phyloP scores from a whole-genome alignment of 2,797 vertebrate genomes.

The Anomalospiza imberbis region DNA sequence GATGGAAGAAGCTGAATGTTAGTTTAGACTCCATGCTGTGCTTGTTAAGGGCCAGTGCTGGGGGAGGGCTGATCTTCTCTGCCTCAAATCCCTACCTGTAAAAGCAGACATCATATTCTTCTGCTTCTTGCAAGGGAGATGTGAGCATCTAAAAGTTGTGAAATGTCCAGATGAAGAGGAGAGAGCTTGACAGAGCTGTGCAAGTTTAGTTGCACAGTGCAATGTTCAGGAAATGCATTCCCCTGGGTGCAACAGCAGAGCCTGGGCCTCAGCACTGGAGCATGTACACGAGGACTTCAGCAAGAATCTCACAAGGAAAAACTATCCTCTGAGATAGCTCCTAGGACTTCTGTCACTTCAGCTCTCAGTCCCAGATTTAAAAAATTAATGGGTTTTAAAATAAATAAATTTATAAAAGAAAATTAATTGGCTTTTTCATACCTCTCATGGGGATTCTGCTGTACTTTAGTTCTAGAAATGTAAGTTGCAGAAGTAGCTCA shows the following conservation, averaged over 20 bases:
- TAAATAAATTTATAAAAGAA: background rate
- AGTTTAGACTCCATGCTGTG: background rate
- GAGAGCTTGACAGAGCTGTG: background rate
- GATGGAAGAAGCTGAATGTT: background rate
- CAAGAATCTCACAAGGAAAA: background rate
- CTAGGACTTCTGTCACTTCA: background rate
- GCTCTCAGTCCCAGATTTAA: background rate
- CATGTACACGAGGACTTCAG: background rate
- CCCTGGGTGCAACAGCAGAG: background rate
- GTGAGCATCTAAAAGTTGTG: background rate
- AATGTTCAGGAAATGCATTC: background rate
- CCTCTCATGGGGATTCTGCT: background rate
- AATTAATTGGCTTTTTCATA: constrained; percentile 2
- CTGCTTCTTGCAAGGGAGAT: background rate
- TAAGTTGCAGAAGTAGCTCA: background rate
- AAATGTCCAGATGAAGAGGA: background rate
- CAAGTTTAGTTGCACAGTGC: background rate
- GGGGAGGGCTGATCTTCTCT: background rate
- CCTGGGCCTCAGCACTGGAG: background rate
- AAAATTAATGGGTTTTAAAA: background rate
- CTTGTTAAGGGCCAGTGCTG: background rate
- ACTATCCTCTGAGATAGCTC: background rate
- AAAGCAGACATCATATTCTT: background rate
- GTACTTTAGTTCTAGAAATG: background rate
- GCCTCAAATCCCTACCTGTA: background rate